Percentiles rank a stretch among this genome's conserved stretches.
phyloP scores from a whole-genome alignment of 2,797 vertebrate genomes.

The Cyclopterus lumpus region DNA sequence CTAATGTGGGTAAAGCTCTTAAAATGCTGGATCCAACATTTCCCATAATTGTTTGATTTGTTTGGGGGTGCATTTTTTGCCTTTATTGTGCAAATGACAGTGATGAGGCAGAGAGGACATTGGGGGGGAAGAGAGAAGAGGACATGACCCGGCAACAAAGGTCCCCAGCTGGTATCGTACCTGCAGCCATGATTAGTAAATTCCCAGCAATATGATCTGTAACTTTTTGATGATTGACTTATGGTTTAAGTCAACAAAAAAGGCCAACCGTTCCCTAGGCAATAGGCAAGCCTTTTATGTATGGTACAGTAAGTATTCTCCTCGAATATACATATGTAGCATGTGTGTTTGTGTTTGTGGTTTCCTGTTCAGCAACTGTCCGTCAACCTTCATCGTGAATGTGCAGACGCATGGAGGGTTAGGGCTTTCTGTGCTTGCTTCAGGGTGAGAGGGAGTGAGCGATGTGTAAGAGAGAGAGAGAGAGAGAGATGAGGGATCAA shows the following conservation, averaged over 20 bases:
- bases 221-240: not conserved
- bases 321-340: not conserved
- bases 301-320: not conserved
- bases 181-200: too few relatives aligned
- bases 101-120: too few relatives aligned
- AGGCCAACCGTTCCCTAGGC: not conserved
- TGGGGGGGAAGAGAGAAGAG: too few relatives aligned
- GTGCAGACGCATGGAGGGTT: slow-evolving; percentile 13
- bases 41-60: too few relatives aligned
- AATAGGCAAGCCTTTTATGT: not conserved
- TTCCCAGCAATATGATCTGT: too few relatives aligned
- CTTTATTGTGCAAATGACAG: too few relatives aligned
- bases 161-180: too few relatives aligned
- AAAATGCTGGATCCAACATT: too few relatives aligned
- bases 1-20: too few relatives aligned
- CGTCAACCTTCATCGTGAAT: slow-evolving; percentile 19
- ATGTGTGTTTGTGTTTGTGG: not conserved
- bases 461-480: slow-evolving; percentile 24
- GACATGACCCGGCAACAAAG: too few relatives aligned
- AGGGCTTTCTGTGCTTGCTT: slow-evolving; percentile 30
- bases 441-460: slow-evolving; percentile 13
- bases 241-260: not conserved
- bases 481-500: slow-evolving; percentile 45
- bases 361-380: slow-evolving; percentile 17
- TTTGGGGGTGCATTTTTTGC: too few relatives aligned